Evolutionary conservation across 64 coral and sea anemone species (phyloP).

Genomic region (Montipora efflorescens): DNA sequence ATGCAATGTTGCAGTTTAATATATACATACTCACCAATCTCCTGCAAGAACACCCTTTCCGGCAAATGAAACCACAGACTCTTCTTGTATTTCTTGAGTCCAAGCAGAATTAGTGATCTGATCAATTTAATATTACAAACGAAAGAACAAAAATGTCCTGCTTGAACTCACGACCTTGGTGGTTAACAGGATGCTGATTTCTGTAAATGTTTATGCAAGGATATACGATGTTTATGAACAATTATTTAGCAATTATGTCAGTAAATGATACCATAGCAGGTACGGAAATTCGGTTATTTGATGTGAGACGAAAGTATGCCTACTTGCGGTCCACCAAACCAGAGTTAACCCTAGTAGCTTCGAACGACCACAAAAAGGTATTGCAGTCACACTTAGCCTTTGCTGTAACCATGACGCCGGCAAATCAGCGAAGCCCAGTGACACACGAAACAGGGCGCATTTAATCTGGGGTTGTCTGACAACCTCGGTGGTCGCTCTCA

Average conservation of each 20-base stretch:
- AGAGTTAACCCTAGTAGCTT: background rate
- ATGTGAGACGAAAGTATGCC: slow-evolving; percentile 5
- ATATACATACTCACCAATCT: slow-evolving; percentile 10
- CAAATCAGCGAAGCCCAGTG: background rate
- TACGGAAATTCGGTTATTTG: slow-evolving; percentile 28
- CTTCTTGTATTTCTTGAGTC: background rate
- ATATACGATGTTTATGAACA: slow-evolving; percentile 24
- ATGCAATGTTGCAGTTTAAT: slow-evolving; percentile 10
- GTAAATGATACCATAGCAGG: background rate
- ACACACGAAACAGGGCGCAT: background rate
- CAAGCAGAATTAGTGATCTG: background rate
- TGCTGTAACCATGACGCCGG: background rate
- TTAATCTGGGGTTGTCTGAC: background rate
- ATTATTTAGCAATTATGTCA: slow-evolving; percentile 24
- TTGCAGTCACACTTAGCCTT: too few species aligned
- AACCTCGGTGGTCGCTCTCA: background rate
- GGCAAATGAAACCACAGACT: background rate
- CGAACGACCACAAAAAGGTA: background rate
- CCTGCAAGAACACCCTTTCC: slow-evolving; percentile 16
- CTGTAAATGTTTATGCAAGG: slow-evolving; percentile 26
- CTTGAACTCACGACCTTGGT: background rate
- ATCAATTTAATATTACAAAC: background rate
- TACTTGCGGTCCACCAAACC: background rate
- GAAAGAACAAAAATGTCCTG: slow-evolving; percentile 13
- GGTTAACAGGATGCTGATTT: background rate